Conservation (phyloP, 35 echinoderm and acorn worm genomes). For the Holothuria glaberrima region DNA sequence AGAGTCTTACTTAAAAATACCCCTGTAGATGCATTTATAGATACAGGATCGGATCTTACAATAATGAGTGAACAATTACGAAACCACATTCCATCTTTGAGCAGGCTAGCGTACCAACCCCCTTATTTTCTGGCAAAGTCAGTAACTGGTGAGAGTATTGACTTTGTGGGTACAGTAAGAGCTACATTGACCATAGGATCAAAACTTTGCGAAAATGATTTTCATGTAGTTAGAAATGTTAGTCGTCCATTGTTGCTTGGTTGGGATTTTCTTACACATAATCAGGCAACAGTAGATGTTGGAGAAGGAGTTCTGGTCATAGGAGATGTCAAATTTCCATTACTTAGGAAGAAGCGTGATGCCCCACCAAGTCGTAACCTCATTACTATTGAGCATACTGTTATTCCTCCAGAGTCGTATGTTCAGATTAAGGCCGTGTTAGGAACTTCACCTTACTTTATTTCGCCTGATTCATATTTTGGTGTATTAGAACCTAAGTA, state of each 20-base stretch:
- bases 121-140: background rate
- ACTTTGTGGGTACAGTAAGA: background rate
- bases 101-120: background rate
- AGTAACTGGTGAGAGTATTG: constrained; percentile 3
- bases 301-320: background rate
- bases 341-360: background rate
- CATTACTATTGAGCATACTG: background rate
- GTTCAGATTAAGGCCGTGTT: background rate
- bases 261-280: constrained; percentile 4
- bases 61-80: no score
- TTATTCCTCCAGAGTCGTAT: background rate
- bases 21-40: no score
- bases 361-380: background rate
- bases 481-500: background rate
- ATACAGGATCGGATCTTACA: no score
- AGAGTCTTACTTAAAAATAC: no score
- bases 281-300: background rate
- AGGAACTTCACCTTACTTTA: background rate
- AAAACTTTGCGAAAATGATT: background rate
- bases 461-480: background rate
- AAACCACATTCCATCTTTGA: no score
- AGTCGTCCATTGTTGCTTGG: background rate
- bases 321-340: background rate
- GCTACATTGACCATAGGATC: background rate
- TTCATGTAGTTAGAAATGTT: background rate